Conservation (phyloP, 2,797 vertebrate genomes). For the Malurus splendens region DNA sequence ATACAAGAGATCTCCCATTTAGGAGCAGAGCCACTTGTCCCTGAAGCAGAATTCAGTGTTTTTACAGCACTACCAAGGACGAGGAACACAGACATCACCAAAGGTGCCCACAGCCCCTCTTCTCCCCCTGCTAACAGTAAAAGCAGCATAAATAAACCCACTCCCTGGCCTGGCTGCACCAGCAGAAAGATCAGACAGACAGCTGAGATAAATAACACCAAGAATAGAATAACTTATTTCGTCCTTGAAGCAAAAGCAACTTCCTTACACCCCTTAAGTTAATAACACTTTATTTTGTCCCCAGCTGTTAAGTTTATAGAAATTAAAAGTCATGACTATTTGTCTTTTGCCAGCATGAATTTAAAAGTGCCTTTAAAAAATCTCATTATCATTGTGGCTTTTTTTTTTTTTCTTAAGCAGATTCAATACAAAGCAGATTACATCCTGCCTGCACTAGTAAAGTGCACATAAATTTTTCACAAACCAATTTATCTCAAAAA, state of each 20-base stretch:
- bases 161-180: not conserved
- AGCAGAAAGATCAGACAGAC: conserved; percentile 30
- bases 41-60: not conserved
- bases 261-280: conserved; percentile 64
- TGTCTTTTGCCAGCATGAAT: conserved; percentile 75
- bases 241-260: conserved; percentile 70
- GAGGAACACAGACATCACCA: not conserved
- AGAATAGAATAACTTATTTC: conserved; percentile 50
- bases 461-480: conserved; percentile 85
- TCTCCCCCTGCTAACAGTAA: not conserved
- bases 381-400: conserved; percentile 69
- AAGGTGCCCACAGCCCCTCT: not conserved
- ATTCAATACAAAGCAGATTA: conserved; percentile 77
- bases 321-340: conserved; percentile 77
- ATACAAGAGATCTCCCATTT: not conserved
- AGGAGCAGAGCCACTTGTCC: not conserved
- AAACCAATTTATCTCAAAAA: conserved; percentile 84
- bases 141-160: conserved; percentile 28
- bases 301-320: conserved; percentile 71
- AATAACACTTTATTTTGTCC: conserved; percentile 74
- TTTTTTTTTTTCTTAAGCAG: conserved; percentile 44
- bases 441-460: conserved; percentile 68
- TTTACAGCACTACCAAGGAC: not conserved
- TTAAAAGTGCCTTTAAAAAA: conserved; percentile 74
- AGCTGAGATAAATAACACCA: conserved; percentile 33